Evolutionary conservation across 2,113 vertebrate genomes (phyloP), one percentile per base, ranked within the genome.

Genomic region (Periophthalmus modestus): DNA sequence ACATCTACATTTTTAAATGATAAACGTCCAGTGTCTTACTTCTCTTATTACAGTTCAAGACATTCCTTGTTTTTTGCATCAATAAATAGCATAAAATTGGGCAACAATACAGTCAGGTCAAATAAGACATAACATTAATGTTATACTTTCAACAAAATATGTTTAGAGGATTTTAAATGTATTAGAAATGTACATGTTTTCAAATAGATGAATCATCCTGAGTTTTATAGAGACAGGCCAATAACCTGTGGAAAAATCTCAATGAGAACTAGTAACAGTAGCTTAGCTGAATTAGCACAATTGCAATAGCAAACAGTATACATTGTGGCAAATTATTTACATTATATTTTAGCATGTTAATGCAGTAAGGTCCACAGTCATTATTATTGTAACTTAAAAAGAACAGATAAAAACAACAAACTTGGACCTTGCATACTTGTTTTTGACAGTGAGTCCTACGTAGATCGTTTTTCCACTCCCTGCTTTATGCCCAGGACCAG

Each of bases 401-500:
- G 5, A 54, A 54, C 28, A 28, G 16, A 13, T 4, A 19, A 54
- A 19, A 2, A 1, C 13, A n/a, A 58, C 24, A 28, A 12, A 58
- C 57, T 15, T 65, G 62, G 36, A 43, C 4, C 62, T n/a, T 39
- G 10, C 33, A 11, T 36, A 16, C 1, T 57, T 14, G 1, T 24
- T 59, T 24, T 15, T 28, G 57, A n/a, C 7, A 11, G 15, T 28
- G 61, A 63, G 54, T 43, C 21, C 63, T 85, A 92, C 12, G 86
- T 95, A 47, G 97, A 99, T 23, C 96, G 95, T 78, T 99, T 98
- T 82, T 98, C 97, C 75, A 95, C 96, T 10, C 97, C 98, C 92
- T 99, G 97, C 81, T 99, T 99, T 89, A 98, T 98, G 69, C 98
- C 97, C 61, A 99, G 94, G 75, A 99, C 97, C 88, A 99, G 93